Conservation (phyloP, 2,888 invertebrate genomes). For the Meloe dianella region DNA sequence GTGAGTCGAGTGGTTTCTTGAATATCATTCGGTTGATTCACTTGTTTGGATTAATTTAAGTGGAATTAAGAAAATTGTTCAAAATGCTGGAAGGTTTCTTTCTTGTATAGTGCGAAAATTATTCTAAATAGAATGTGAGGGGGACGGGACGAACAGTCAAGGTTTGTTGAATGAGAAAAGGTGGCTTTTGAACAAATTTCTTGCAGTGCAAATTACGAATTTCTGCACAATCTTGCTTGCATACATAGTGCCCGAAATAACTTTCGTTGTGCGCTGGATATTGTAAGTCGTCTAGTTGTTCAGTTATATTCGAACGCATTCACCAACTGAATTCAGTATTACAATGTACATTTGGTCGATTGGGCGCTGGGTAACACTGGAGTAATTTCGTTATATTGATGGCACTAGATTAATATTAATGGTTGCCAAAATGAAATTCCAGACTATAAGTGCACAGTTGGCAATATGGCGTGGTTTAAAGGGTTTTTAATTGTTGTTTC, state of each 20-base stretch:
- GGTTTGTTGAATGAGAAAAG: conserved; percentile 11
- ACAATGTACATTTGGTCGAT: conserved; percentile 24
- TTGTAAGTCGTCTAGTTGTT: conserved; percentile 32
- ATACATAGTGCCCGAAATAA: conserved; percentile 47
- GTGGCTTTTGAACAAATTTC: conserved; percentile 28
- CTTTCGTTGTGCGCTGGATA: conserved; percentile 40
- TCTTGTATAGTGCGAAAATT: not conserved
- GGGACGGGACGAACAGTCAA: too few species aligned
- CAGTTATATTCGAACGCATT: conserved; percentile 2
- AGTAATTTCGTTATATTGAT: conserved; percentile 58
- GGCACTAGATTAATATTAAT: conserved; percentile 59
- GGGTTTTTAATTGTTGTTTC: conserved; percentile 53
- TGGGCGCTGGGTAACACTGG: conserved; percentile 37
- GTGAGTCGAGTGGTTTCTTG: conserved; percentile 7
- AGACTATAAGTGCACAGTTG: conserved; percentile 50
- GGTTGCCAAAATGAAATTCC: conserved; percentile 58
- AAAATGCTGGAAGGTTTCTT: not conserved
- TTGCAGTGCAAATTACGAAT: conserved; percentile 36
- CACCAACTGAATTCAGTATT: not conserved
- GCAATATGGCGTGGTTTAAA: conserved; percentile 50
- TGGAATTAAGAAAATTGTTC: conserved; percentile 6
- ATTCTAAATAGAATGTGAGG: not conserved
- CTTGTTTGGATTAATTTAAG: conserved; percentile 7
- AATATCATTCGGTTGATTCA: conserved; percentile 9
- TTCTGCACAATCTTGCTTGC: conserved; percentile 43